These are phyloP conservation scores for Bombus sylvicola DNA, from an alignment of 1,140 invertebrate species.

Conservation along the genomic window DNA sequence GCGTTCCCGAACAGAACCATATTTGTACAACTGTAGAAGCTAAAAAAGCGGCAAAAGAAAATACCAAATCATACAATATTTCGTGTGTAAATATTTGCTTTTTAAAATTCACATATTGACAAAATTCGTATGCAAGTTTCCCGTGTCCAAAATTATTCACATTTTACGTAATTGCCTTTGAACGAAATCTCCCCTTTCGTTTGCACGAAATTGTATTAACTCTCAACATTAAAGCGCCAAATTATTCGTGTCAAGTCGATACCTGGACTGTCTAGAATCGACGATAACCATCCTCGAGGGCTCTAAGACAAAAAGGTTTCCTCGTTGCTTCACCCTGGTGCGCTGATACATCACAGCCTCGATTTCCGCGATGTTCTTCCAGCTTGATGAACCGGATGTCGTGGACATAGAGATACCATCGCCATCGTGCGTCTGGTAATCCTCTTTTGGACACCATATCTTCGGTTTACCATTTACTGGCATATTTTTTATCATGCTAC, in stretches of 20 bases:
- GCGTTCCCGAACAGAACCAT: neutral
- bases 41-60: neutral
- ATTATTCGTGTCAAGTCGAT: slow-evolving; percentile 7
- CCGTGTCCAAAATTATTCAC: neutral
- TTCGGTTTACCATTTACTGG: slow-evolving; percentile 39
- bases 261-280: slow-evolving; percentile 48
- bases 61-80: neutral
- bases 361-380: neutral
- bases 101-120: neutral
- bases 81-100: neutral
- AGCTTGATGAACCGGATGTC: slow-evolving; percentile 54
- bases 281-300: slow-evolving; percentile 37
- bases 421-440: slow-evolving; percentile 43
- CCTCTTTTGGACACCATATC: slow-evolving; percentile 57
- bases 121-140: neutral
- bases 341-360: slow-evolving; percentile 27
- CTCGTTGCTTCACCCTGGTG: slow-evolving; percentile 17
- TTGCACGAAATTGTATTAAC: too few species aligned
- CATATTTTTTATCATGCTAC: slow-evolving; percentile 42
- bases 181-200: too few species aligned
- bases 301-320: slow-evolving; percentile 37
- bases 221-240: neutral
- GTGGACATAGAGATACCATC: slow-evolving; percentile 68
- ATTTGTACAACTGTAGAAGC: neutral
- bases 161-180: neutral